Evolutionary conservation across 2,113 vertebrate species (phyloP), one percentile per base, ranked within the genome.

Genomic region (Prionailurus bengalensis): DNA sequence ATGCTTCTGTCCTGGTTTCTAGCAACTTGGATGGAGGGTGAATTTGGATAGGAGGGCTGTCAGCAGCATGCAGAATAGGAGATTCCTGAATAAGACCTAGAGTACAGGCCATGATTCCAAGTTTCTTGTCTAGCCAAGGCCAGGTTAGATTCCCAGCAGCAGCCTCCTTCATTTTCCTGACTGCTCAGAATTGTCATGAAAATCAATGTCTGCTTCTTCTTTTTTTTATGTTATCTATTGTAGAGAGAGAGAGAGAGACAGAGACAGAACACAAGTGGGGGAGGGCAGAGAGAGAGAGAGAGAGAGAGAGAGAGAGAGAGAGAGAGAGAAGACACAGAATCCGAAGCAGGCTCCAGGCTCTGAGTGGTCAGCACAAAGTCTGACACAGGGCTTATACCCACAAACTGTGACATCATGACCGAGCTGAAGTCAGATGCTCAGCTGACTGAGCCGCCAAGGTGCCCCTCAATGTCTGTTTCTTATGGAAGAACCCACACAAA

Each of bases 151-250:
- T 95, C 78, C 36, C 11, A 1, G 88, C 16, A 53, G 68, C 61
- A 85, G 31, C 36, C 7, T 81, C 58, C 74, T 96, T 94, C 48
- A 74, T 93, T 97, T 95, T 89, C n/a, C 61, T 74, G 27, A 90
- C 25, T 92, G n/a, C 3, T 36, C 3, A 14, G 68, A 74, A 85
- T 88, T 88, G 84, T 90, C 81, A 71, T 82, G 36, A 95, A 76
- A 71, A 89, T 27, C 53, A 90, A n/a, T 86, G 23, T 81, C 45
- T 86, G 17, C 93, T 96, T 93, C 76, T 16, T 39, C 4, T 3
- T 58, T 42, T 61, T 61, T 58, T 58, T 2, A 19, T 7, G 58
- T 61, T 61, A 17, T 61, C 23, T 61, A 61, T 23, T 61, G 25
- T 25, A 23, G 58, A 61, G 19, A 61, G 19, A 61, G 58, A 61